Conservation (phyloP, 1,140 invertebrate species). For the Piezodorus guildinii region DNA sequence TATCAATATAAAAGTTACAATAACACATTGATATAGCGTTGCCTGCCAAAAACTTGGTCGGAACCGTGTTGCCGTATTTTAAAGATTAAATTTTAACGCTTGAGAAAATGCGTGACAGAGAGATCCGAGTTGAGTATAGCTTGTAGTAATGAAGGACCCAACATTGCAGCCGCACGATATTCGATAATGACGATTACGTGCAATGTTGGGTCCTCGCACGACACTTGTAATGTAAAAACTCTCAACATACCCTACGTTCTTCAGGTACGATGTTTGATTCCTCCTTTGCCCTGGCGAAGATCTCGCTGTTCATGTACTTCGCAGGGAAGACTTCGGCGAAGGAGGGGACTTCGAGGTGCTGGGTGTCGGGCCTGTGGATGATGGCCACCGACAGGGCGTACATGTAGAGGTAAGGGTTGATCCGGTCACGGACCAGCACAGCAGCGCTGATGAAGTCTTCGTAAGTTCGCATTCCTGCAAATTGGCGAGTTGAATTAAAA, state of each 20-base stretch:
- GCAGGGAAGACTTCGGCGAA: constrained; percentile 32
- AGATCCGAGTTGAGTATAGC: too few relatives aligned
- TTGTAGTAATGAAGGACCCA: too few relatives aligned
- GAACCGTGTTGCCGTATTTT: too few relatives aligned
- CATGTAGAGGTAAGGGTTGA: constrained; percentile 36
- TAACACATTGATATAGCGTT: too few relatives aligned
- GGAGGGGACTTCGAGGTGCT: constrained; percentile 30
- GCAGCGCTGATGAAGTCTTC: constrained; percentile 32
- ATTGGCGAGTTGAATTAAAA: neutral
- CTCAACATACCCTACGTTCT: neutral
- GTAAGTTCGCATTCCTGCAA: constrained; percentile 20
- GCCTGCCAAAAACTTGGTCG: too few relatives aligned
- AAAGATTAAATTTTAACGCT: too few relatives aligned
- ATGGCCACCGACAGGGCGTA: constrained; percentile 35
- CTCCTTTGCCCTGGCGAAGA: constrained; percentile 17
- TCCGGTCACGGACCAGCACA: constrained; percentile 32
- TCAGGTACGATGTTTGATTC: constrained; percentile 33
- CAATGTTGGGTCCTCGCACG: too few relatives aligned
- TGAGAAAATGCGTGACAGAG: too few relatives aligned
- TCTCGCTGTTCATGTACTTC: constrained; percentile 24
- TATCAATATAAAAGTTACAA: too few relatives aligned
- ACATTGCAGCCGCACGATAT: too few relatives aligned
- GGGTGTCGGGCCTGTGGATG: constrained; percentile 31
- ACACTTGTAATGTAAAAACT: too few relatives aligned
- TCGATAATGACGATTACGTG: too few relatives aligned